A percentile compares a stretch with the other conserved stretches of the same genome.
Evolutionary conservation across 2,113 vertebrate species (phyloP).

Genomic region (Phainopepla nitens): DNA sequence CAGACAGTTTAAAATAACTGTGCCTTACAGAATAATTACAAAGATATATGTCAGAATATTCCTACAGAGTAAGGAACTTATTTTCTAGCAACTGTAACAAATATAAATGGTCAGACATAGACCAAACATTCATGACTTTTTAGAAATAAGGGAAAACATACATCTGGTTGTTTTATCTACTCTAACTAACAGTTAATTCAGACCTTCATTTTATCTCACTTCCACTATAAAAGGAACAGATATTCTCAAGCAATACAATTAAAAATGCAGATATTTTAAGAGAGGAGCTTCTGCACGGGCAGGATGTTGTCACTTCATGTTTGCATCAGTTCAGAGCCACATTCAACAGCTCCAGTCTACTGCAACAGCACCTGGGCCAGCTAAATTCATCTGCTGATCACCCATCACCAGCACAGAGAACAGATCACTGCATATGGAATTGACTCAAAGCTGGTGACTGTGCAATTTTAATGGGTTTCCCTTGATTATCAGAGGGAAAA

Average conservation of each 20-base stretch:
- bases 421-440: neutral
- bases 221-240: neutral
- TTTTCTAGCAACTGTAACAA: neutral
- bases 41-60: neutral
- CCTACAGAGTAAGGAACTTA: neutral
- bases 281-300: neutral
- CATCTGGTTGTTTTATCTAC: neutral
- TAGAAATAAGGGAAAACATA: neutral
- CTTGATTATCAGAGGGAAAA: neutral
- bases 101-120: neutral
- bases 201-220: neutral
- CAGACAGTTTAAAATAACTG: neutral
- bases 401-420: neutral
- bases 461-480: neutral
- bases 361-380: neutral
- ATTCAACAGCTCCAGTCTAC: neutral
- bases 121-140: neutral
- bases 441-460: neutral
- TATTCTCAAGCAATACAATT: neutral
- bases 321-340: neutral
- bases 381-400: neutral
- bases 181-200: neutral
- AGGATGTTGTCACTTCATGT: neutral
- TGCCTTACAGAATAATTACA: neutral
- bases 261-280: neutral